Base-by-base conservation (phyloP, 2,113 vertebrate genomes). In the Progne subis region DNA sequence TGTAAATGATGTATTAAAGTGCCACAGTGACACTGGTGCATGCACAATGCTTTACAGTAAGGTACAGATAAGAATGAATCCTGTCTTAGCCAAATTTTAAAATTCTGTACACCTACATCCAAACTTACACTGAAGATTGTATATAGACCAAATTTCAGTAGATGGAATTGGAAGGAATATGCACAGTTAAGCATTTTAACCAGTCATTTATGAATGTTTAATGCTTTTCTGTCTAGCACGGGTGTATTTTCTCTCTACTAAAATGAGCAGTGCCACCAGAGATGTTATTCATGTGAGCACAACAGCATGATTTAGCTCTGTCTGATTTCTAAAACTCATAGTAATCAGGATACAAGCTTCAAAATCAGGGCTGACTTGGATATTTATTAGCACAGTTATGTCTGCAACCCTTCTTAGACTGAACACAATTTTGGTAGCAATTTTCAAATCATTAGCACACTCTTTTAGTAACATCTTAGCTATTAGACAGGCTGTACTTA, bases 401-500 rank as follows among this genome's bases (percentile, higher is more conserved):
- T 74, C 79, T 96, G 75, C 74, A 82, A 71, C 67, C 72, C 47
- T 2, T 74, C 4, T 8, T 50, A 90, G 61, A 57, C 46, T 41
- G 65, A 91, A 88, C 43, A 81, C 75, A 83, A 82, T 96, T 94
- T 86, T 92, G 55, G 72, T 86, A 86, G 93, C 26, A 96, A 96
- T 97, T 97, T 96, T 94, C 80, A 90, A 90, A 92, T 96, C 82
- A 95, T 91, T 94, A 96, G 43, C 61, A 76, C 47, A 55, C 41
- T 72, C 74, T 84, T 95, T 96, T 80, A 94, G 70, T 47, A 92
- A 75, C 60, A 55, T 95, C 74, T 93, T 92, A 88, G 76, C 76
- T 97, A 81, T 86, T 94, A 96, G 68, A 68, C 52, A 88, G 87
- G 20, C 88, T 94, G 60, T 83, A 47, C 69, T 90, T 91, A 95